Evolutionary conservation across 1,140 invertebrate genomes (phyloP).

Genomic region (Drosophila navojoa): DNA sequence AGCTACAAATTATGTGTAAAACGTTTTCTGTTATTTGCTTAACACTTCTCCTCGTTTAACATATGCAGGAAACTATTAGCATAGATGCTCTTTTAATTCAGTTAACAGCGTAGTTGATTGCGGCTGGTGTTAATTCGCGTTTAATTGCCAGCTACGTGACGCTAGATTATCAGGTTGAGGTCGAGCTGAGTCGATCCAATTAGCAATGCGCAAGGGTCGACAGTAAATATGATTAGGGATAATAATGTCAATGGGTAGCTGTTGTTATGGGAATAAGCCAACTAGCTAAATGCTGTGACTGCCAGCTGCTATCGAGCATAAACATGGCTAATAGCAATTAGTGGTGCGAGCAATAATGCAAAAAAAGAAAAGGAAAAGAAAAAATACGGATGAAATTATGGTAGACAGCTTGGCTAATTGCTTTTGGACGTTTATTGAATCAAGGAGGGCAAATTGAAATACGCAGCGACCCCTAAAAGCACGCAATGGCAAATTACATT

Average conservation of each 20-base stretch:
- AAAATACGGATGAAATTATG: conserved; percentile 69
- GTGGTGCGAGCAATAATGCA: conserved; percentile 21
- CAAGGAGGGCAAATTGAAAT: conserved; percentile 58
- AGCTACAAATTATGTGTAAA: too few species aligned
- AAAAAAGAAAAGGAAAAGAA: background rate
- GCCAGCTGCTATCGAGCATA: conserved; percentile 40
- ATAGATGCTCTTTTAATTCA: conserved; percentile 1
- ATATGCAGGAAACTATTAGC: too few species aligned
- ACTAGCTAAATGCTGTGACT: conserved; percentile 24
- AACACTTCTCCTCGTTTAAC: too few species aligned
- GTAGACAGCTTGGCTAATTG: conserved; percentile 63
- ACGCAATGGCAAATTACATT: conserved; percentile 53
- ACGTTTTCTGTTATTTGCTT: too few species aligned
- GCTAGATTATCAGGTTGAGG: conserved; percentile 43
- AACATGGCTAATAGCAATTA: conserved; percentile 74
- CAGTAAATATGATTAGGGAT: conserved; percentile 65
- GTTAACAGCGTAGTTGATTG: background rate
- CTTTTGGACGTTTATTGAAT: conserved; percentile 74
- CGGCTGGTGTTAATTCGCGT: conserved; percentile 48
- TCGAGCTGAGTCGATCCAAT: conserved; percentile 43
- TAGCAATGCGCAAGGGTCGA: conserved; percentile 47
- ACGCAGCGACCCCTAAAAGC: conserved; percentile 39
- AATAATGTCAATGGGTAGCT: conserved; percentile 61
- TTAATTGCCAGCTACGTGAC: conserved; percentile 53
- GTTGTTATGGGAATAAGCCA: conserved; percentile 34